Evolutionary conservation across 2,797 vertebrate genomes (phyloP).

Genomic region (Gymnothorax reevesii): DNA sequence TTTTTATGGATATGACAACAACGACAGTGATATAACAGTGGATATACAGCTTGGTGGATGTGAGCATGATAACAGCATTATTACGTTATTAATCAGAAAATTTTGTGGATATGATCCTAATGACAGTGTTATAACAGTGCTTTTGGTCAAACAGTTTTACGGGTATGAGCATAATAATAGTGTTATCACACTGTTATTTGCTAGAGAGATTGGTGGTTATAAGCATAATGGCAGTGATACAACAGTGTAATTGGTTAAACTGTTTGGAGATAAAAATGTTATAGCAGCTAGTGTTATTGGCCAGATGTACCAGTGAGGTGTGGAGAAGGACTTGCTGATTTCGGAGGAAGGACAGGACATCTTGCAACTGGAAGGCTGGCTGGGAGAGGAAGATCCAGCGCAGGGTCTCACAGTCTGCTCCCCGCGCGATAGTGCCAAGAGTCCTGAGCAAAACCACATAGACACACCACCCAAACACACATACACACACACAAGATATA

Average conservation of each 20-base stretch:
- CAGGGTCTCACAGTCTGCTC: slow-evolving; percentile 66
- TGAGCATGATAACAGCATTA: no score
- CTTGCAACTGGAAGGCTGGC: slow-evolving; percentile 42
- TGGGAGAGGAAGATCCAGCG: slow-evolving; percentile 43
- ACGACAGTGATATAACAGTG: neutral
- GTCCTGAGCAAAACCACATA: slow-evolving; percentile 53
- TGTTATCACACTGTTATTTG: neutral
- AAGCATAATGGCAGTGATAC: no score
- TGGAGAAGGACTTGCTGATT: slow-evolving; percentile 68
- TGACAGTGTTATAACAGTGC: no score
- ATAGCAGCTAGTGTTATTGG: neutral
- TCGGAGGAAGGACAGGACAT: slow-evolving; percentile 62
- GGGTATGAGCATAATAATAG: no score
- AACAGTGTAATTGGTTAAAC: neutral
- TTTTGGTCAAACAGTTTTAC: no score
- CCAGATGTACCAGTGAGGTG: slow-evolving; percentile 67
- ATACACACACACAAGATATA: neutral
- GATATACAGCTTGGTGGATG: no score
- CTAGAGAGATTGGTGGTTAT: no score
- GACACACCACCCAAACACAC: neutral
- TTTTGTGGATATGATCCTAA: no score
- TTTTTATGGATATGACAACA: no score
- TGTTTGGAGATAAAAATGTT: neutral
- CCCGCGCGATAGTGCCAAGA: slow-evolving; percentile 67
- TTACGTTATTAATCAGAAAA: no score